Evolutionary conservation across 2,888 invertebrate genomes (phyloP).

Genomic region (Acholoe squamosa): DNA sequence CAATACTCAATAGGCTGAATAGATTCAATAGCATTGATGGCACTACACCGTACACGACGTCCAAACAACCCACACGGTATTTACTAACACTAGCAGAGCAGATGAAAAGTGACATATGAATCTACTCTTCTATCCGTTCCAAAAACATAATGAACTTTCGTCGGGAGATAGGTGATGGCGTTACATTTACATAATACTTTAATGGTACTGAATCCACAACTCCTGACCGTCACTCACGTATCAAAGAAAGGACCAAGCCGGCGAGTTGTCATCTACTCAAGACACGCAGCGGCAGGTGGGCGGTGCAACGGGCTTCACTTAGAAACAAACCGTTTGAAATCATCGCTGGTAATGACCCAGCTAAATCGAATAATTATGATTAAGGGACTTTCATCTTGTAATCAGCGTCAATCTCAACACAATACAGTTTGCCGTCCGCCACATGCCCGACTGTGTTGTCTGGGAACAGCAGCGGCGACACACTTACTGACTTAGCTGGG

Average conservation of each 20-base stretch:
- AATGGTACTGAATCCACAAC: neutral
- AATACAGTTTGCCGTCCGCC: neutral
- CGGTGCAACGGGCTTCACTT: neutral
- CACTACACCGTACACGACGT: no score
- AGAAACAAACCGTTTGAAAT: neutral
- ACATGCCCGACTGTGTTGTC: constrained; percentile 54
- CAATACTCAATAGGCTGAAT: no score
- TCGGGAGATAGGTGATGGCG: neutral
- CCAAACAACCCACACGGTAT: no score
- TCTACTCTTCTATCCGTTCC: no score
- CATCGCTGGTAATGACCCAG: neutral
- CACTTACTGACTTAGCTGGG: neutral
- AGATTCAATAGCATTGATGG: no score
- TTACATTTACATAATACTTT: no score
- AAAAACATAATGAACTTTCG: neutral
- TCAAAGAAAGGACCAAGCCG: constrained; percentile 30
- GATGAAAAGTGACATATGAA: no score
- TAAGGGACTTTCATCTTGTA: neutral
- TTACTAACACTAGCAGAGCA: no score
- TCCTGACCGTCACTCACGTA: neutral
- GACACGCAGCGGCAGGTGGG: constrained; percentile 4
- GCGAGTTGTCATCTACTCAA: neutral
- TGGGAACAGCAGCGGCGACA: neutral
- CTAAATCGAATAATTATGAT: neutral
- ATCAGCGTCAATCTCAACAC: neutral